phyloP scores from a whole-genome alignment of 2,797 vertebrate species.

The Arnoldichthys spilopterus region DNA sequence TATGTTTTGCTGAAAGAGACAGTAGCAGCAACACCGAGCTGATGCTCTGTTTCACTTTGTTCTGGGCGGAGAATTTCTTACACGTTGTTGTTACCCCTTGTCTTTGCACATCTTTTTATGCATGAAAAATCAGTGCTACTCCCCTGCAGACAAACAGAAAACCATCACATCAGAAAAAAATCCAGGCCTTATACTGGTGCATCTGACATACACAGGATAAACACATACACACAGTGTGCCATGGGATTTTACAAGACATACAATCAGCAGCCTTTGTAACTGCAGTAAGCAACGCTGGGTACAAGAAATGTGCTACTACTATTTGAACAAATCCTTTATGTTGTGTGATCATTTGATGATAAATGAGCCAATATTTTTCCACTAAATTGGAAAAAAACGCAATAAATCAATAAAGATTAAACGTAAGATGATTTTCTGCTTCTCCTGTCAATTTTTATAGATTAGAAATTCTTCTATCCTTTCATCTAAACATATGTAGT shows the following conservation, averaged over 20 bases:
- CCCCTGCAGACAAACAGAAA: conserved; percentile 15
- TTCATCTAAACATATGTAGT: not conserved
- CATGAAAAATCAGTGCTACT: not conserved
- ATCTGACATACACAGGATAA: not conserved
- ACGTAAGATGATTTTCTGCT: not conserved
- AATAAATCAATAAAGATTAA: not conserved
- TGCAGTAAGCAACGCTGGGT: not conserved
- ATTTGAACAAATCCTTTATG: too few relatives aligned
- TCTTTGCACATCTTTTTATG: conserved; percentile 16
- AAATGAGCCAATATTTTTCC: not conserved
- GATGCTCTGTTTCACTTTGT: not conserved
- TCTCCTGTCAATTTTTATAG: not conserved
- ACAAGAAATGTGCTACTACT: not conserved
- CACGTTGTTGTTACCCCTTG: conserved; percentile 1
- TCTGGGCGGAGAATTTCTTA: not conserved
- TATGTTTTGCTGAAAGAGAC: conserved; percentile 3
- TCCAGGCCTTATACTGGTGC: not conserved
- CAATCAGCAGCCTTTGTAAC: not conserved
- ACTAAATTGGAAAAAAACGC: too few relatives aligned
- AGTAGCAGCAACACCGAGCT: not conserved
- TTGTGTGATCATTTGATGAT: not conserved
- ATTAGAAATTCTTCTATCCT: too few relatives aligned
- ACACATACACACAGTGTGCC: not conserved
- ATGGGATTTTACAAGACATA: not conserved
- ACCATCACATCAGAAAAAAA: conserved; percentile 14